These are phyloP conservation scores for Neodiprion fabricii DNA, from an alignment of 1,140 invertebrate genomes.

Conservation along the genomic window DNA sequence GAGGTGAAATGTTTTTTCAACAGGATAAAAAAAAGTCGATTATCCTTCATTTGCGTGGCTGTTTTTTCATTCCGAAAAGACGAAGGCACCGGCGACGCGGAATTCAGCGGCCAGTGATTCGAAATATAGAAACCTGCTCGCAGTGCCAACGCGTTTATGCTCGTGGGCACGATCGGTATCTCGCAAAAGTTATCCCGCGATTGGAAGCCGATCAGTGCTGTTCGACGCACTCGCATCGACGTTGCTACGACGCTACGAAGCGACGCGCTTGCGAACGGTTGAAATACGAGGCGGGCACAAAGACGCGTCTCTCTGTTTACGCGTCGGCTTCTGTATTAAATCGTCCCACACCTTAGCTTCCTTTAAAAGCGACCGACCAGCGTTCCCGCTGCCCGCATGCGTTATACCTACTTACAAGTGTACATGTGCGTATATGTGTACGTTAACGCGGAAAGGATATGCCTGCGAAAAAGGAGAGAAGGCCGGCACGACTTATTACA, in stretches of 20 bases:
- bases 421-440: no score
- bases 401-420: no score
- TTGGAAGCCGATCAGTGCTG: no score
- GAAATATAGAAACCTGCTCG: background rate
- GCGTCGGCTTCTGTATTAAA: conserved; percentile 2
- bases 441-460: no score
- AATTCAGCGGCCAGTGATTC: background rate
- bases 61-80: no score
- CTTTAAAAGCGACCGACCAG: background rate
- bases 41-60: no score
- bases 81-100: no score
- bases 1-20: no score
- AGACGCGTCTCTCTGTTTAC: background rate
- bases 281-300: background rate
- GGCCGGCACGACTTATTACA: no score
- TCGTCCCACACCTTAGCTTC: background rate
- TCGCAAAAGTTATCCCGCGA: background rate
- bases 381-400: no score
- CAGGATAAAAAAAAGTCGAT: background rate
- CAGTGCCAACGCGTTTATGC: background rate
- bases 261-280: background rate
- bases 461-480: no score
- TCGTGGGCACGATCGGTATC: background rate
- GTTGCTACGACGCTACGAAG: background rate
- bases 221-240: background rate